These are phyloP conservation scores for Parasteatoda tepidariorum DNA, from an alignment of 1,140 invertebrate species.

Conservation along the genomic window DNA sequence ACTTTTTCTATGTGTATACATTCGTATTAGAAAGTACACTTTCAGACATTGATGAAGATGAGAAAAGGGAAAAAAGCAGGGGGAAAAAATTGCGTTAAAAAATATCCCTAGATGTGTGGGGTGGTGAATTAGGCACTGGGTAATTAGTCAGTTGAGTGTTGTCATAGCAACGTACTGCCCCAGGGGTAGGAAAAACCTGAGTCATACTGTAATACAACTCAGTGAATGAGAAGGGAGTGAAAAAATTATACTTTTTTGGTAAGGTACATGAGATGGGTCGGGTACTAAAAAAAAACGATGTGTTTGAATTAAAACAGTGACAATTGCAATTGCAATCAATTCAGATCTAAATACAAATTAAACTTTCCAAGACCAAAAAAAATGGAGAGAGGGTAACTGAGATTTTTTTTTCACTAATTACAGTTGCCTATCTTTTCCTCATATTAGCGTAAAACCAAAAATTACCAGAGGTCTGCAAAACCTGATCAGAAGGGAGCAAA, in stretches of 20 bases:
- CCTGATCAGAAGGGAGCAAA: no score
- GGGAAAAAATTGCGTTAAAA: conserved; percentile 7
- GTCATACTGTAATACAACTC: conserved; percentile 24
- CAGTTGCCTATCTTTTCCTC: no score
- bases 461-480: no score
- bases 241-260: conserved; percentile 2
- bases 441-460: no score
- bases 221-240: neutral
- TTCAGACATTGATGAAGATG: neutral
- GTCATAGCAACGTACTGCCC: conserved; percentile 24
- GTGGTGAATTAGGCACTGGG: conserved; percentile 19
- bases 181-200: conserved; percentile 42
- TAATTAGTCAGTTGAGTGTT: conserved; percentile 51
- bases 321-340: conserved; percentile 48
- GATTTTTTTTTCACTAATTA: no score
- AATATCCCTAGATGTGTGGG: neutral
- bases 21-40: conserved; percentile 19
- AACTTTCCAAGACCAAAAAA: neutral
- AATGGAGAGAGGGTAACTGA: no score
- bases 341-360: conserved; percentile 13
- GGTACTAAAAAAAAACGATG: conserved; percentile 3
- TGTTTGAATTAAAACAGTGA: conserved; percentile 23
- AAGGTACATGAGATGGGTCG: neutral
- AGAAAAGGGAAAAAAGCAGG: neutral
- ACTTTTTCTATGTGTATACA: conserved; percentile 9